Percentiles rank a stretch among this genome's conserved stretches.
These are phyloP conservation scores for Anadara kagoshimensis DNA, from an alignment of 1,140 invertebrate genomes.

Conservation along the genomic window DNA sequence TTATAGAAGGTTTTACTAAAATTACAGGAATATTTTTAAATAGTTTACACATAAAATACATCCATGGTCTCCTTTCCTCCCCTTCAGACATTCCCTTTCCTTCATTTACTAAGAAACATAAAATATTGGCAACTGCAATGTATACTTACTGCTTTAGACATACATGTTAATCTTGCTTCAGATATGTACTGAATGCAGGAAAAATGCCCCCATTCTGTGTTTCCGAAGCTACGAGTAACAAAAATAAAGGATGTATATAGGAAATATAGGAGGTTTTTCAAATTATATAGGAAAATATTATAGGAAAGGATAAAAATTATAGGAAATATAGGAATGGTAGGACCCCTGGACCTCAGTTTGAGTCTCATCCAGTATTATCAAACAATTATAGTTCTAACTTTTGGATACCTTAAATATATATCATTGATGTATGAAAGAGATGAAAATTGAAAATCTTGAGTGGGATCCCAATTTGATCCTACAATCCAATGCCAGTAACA, in stretches of 20 bases:
- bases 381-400: not conserved
- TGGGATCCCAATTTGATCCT: not conserved
- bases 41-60: no score
- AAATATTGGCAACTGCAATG: no score
- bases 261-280: not conserved
- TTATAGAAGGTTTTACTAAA: no score
- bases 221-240: not conserved
- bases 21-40: no score
- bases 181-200: no score
- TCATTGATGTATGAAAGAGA: not conserved
- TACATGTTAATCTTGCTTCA: no score
- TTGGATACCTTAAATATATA: not conserved
- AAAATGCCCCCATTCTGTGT: no score
- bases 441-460: not conserved
- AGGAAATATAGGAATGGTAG: no score
- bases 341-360: not conserved
- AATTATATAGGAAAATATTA: not conserved
- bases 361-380: not conserved
- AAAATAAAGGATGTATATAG: not conserved
- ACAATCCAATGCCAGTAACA: not conserved
- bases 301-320: not conserved
- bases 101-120: no score
- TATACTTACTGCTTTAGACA: no score
- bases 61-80: no score
- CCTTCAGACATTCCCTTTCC: no score